These are phyloP conservation scores for Micropoecilia bifurca DNA, from an alignment of 2,797 vertebrate genomes.

Conservation along the genomic window DNA sequence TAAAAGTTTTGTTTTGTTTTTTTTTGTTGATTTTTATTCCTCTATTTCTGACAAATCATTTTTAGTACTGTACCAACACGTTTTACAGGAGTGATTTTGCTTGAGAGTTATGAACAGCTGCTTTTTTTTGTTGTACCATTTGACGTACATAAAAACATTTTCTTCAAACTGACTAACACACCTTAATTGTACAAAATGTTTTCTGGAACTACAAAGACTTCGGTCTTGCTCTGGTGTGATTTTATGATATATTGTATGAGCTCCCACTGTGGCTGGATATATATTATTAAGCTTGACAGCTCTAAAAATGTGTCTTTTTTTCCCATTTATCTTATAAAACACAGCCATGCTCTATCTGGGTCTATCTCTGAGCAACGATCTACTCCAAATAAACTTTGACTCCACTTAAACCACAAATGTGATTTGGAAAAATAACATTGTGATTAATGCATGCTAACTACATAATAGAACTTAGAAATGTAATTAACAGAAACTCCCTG, in stretches of 20 bases:
- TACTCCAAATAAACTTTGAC: conserved; percentile 76
- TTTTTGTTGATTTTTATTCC: background rate
- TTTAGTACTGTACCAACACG: too few species aligned
- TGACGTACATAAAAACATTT: conserved; percentile 10
- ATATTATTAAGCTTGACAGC: conserved; percentile 49
- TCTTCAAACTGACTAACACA: conserved; percentile 8
- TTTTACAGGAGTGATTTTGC: too few species aligned
- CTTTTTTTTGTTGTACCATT: background rate
- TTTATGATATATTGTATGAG: conserved; percentile 35
- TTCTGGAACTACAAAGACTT: conserved; percentile 20
- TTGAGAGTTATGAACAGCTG: too few species aligned
- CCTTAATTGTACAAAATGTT: conserved; percentile 4
- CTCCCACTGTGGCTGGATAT: conserved; percentile 36
- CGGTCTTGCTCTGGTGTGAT: conserved; percentile 32
- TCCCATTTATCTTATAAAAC: conserved; percentile 28
- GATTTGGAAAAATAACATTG: conserved; percentile 78
- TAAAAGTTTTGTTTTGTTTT: background rate
- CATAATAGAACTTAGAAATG: conserved; percentile 81
- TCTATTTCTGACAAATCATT: too few species aligned
- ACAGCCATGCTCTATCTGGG: conserved; percentile 35
- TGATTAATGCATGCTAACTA: conserved; percentile 82
- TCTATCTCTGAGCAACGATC: conserved; percentile 56
- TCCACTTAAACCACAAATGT: conserved; percentile 70
- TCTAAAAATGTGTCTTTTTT: conserved; percentile 2
- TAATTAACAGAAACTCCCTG: conserved; percentile 77